Evolutionary conservation across 2,888 invertebrate genomes (phyloP).

Genomic region (Sinopyrophorus schimmeli): DNA sequence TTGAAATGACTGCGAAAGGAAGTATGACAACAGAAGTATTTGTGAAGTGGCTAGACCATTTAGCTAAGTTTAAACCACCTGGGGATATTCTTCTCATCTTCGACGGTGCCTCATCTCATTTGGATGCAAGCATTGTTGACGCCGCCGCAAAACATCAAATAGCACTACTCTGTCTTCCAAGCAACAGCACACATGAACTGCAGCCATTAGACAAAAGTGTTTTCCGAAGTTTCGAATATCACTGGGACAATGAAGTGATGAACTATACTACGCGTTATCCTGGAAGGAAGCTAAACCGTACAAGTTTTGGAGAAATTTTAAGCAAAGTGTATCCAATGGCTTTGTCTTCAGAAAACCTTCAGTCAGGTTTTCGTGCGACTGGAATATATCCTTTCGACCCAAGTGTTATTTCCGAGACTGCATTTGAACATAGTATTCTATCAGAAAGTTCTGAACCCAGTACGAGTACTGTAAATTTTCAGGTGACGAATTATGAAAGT

Average conservation of each 20-base stretch:
- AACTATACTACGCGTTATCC: constrained; percentile 39
- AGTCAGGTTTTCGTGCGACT: constrained; percentile 1
- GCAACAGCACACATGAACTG: constrained; percentile 48
- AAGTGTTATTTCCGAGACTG: too few relatives aligned
- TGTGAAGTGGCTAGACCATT: constrained; percentile 36
- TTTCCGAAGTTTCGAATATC: constrained; percentile 43
- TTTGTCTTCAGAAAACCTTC: neutral
- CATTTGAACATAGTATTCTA: too few relatives aligned
- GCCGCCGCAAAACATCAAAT: constrained; percentile 40
- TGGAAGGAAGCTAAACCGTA: constrained; percentile 40
- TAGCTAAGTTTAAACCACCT: constrained; percentile 35
- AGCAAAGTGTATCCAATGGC: constrained; percentile 34
- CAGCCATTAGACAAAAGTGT: constrained; percentile 48
- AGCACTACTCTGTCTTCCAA: constrained; percentile 45
- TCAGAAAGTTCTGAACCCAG: too few relatives aligned
- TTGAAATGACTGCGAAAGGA: constrained; percentile 40
- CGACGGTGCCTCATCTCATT: constrained; percentile 44
- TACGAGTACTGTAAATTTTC: too few relatives aligned
- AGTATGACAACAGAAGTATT: constrained; percentile 35
- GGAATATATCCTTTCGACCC: constrained; percentile 13
- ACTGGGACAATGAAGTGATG: constrained; percentile 43
- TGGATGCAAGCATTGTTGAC: constrained; percentile 42
- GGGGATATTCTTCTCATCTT: constrained; percentile 39
- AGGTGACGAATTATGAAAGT: too few relatives aligned
- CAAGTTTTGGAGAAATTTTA: constrained; percentile 40